These are phyloP conservation scores for Pelecanus crispus DNA, from an alignment of 2,113 vertebrate genomes.

Conservation along the genomic window DNA sequence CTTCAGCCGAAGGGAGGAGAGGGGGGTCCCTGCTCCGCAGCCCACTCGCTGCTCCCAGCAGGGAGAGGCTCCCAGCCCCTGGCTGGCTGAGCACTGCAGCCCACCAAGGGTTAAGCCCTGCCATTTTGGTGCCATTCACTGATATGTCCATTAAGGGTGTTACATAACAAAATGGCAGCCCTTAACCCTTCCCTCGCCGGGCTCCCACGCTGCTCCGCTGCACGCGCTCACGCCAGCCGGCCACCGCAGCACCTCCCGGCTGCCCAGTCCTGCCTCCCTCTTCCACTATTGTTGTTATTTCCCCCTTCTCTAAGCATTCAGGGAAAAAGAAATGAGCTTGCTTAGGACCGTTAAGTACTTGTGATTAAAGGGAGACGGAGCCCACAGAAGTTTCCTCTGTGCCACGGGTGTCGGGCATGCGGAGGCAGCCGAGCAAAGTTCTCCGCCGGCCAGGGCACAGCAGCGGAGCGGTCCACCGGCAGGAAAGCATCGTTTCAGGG, in stretches of 20 bases:
- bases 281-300: too few relatives aligned
- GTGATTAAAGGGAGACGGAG: neutral
- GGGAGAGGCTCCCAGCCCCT: neutral
- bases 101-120: constrained; percentile 87
- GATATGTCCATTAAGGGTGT: constrained; percentile 88
- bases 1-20: neutral
- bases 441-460: neutral
- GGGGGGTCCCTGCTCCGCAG: neutral
- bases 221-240: neutral
- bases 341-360: neutral
- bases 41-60: neutral
- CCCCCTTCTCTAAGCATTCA: neutral
- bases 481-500: neutral
- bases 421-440: neutral
- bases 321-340: neutral
- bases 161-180: constrained; percentile 93
- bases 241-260: neutral
- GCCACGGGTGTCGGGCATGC: neutral
- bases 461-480: too few relatives aligned
- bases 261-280: neutral
- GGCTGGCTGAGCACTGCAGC: constrained; percentile 33
- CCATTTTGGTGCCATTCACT: constrained; percentile 91
- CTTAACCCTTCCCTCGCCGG: constrained; percentile 83
- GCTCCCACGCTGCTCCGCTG: neutral
- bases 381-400: neutral